A percentile compares a stretch with the other conserved stretches of the same genome.
These are phyloP conservation scores for Disparrhopalites patrizii DNA, from an alignment of 2,888 invertebrate species.

Conservation along the genomic window DNA sequence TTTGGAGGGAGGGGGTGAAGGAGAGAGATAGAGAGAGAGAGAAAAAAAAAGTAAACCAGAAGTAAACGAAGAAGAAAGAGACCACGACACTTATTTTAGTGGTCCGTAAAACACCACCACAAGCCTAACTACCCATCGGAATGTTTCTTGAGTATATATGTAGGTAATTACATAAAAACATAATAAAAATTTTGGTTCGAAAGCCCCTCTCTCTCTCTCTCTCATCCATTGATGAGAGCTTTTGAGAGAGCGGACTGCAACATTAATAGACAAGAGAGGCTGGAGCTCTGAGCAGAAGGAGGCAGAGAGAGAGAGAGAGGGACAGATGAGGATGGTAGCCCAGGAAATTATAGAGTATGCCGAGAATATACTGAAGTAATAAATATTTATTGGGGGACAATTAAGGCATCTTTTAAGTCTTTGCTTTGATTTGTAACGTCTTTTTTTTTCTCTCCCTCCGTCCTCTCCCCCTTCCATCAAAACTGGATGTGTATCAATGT, in stretches of 20 bases:
- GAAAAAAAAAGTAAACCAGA: too few relatives aligned
- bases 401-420: conserved; percentile 47
- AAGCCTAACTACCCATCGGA: too few relatives aligned
- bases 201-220: too few relatives aligned
- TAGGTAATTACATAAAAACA: background rate
- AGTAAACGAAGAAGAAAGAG: too few relatives aligned
- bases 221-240: background rate
- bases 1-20: background rate
- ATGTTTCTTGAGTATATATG: background rate
- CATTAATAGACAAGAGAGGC: background rate
- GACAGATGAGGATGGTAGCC: background rate
- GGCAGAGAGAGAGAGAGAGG: background rate
- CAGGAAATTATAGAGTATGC: conserved; percentile 29
- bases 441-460: conserved; percentile 23
- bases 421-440: conserved; percentile 45
- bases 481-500: conserved; percentile 7
- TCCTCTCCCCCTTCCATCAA: background rate
- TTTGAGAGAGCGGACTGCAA: background rate
- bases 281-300: background rate
- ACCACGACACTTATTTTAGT: too few relatives aligned
- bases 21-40: background rate
- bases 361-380: conserved; percentile 46
- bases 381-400: conserved; percentile 50
- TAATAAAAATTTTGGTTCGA: too few relatives aligned
- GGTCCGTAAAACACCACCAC: too few relatives aligned